These are phyloP conservation scores for Trogon surrucura DNA, from an alignment of 2,113 vertebrate species.

Conservation along the genomic window DNA sequence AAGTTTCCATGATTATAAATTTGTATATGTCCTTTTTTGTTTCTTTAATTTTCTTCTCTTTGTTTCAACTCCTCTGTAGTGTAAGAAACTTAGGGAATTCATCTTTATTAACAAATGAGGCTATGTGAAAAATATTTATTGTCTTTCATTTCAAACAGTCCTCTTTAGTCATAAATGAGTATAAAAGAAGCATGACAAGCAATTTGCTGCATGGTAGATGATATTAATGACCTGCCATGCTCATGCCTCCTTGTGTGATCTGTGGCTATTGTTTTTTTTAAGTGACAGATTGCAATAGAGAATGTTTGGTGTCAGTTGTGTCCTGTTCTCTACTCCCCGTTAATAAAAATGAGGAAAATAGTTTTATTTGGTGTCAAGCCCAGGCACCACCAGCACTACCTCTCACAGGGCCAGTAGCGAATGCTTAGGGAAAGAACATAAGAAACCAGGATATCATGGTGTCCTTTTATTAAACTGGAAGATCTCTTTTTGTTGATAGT, in stretches of 20 bases:
- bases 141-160: slow-evolving; percentile 24
- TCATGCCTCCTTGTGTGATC: slow-evolving; percentile 46
- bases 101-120: slow-evolving; percentile 18
- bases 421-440: not conserved
- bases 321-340: not conserved
- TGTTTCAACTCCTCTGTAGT: not conserved
- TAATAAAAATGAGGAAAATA: slow-evolving; percentile 24
- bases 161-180: slow-evolving; percentile 68
- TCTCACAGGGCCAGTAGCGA: not conserved
- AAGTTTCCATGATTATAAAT: not conserved
- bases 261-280: slow-evolving; percentile 28
- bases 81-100: not conserved
- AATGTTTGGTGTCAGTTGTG: slow-evolving; percentile 25
- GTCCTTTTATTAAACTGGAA: not conserved
- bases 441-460: not conserved
- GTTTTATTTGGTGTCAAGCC: not conserved
- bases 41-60: not conserved
- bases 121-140: slow-evolving; percentile 58
- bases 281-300: slow-evolving; percentile 47
- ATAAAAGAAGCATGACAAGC: slow-evolving; percentile 75
- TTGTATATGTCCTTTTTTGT: not conserved
- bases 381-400: not conserved
- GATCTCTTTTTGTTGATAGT: not conserved
- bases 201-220: slow-evolving; percentile 72
- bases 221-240: slow-evolving; percentile 72